Evolutionary conservation across 2,888 invertebrate species (phyloP).

Genomic region (Watsonalla binaria): DNA sequence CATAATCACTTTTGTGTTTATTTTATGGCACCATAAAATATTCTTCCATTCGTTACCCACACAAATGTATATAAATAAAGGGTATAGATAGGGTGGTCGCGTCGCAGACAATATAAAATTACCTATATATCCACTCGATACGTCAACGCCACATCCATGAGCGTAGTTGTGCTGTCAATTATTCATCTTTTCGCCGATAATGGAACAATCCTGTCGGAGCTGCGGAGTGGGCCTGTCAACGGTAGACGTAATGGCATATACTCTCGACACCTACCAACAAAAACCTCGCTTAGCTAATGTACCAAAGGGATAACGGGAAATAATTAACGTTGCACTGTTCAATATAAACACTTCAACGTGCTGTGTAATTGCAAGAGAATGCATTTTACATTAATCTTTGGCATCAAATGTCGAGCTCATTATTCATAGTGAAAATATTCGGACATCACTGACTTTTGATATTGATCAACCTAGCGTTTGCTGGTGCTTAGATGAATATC

Average conservation of each 20-base stretch:
- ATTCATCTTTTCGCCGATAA: constrained; percentile 69
- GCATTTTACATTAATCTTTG: constrained; percentile 10
- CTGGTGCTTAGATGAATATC: background rate
- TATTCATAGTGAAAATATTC: constrained; percentile 21
- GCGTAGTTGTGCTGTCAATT: constrained; percentile 59
- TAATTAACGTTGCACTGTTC: constrained; percentile 6
- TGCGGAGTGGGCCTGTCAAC: constrained; percentile 67
- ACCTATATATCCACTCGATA: constrained; percentile 13
- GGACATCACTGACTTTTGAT: constrained; percentile 3
- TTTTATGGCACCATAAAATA: too few species aligned
- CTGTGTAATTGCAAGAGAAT: constrained; percentile 6
- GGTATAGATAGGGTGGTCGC: too few species aligned
- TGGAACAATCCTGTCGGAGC: constrained; percentile 73
- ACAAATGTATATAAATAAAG: too few species aligned
- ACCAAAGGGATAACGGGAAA: constrained; percentile 13
- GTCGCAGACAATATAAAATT: background rate
- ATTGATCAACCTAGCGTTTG: constrained; percentile 3
- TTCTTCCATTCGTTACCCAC: too few species aligned
- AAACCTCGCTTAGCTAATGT: constrained; percentile 43
- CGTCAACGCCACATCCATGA: constrained; percentile 47
- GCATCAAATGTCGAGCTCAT: constrained; percentile 17
- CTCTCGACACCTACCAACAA: constrained; percentile 31
- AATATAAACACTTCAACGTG: constrained; percentile 6
- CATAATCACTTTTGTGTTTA: background rate
- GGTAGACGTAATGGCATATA: constrained; percentile 58